Evolutionary conservation across 2,113 vertebrate genomes (phyloP).

Genomic region (Myanophis thanlyinensis): DNA sequence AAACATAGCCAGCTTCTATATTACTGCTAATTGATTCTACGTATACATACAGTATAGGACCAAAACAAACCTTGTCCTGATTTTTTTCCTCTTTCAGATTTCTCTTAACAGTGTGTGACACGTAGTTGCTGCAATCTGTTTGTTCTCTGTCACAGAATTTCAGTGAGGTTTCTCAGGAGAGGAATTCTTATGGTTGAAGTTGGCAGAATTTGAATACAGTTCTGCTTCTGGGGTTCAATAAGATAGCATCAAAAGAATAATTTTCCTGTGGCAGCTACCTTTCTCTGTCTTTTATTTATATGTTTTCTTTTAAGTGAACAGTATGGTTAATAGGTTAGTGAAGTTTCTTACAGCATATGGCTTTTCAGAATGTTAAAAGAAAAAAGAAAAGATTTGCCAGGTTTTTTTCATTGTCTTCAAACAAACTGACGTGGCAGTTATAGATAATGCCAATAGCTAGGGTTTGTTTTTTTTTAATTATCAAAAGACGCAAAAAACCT

Average conservation of each 20-base stretch:
- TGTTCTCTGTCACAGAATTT: neutral
- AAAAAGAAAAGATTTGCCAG: neutral
- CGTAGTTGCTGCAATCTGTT: neutral
- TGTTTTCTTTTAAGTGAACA: neutral
- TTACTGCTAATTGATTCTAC: neutral
- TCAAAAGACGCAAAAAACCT: neutral
- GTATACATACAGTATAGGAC: neutral
- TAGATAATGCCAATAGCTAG: neutral
- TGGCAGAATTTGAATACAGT: neutral
- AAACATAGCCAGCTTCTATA: too few relatives aligned
- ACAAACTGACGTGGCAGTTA: neutral
- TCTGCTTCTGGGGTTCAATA: neutral
- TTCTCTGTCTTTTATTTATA: slow-evolving; percentile 11
- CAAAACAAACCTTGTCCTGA: neutral
- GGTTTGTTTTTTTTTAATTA: neutral
- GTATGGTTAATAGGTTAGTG: slow-evolving; percentile 23
- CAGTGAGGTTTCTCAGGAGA: neutral
- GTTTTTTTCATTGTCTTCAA: neutral
- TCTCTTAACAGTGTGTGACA: neutral
- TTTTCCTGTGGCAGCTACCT: slow-evolving; percentile 9
- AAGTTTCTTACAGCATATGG: slow-evolving; percentile 27
- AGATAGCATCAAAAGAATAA: neutral
- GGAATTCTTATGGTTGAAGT: neutral
- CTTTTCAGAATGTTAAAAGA: neutral
- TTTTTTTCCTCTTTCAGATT: neutral